These are phyloP conservation scores for Geococcyx californianus DNA, from an alignment of 2,113 vertebrate genomes.

Conservation along the genomic window DNA sequence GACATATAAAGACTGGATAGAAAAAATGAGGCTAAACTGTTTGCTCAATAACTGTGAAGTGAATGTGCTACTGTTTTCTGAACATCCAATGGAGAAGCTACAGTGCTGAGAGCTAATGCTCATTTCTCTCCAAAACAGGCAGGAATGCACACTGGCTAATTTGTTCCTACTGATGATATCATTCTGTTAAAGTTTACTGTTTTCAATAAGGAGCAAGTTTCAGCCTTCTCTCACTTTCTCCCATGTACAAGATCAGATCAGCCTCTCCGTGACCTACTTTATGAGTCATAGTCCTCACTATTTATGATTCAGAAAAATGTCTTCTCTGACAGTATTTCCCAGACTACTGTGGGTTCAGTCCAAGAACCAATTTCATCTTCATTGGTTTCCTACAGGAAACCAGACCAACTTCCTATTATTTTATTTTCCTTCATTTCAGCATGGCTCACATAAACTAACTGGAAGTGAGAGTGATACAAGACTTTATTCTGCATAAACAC, in stretches of 20 bases:
- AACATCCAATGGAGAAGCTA: not conserved
- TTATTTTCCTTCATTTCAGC: slow-evolving; percentile 82
- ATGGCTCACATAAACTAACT: slow-evolving; percentile 77
- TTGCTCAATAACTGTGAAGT: not conserved
- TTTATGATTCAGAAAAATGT: slow-evolving; percentile 80
- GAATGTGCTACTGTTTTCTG: slow-evolving; percentile 56
- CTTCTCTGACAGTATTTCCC: slow-evolving; percentile 78
- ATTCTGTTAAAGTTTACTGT: slow-evolving; percentile 43
- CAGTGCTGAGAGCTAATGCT: not conserved
- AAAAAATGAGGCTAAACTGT: not conserved
- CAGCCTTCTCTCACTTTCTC: slow-evolving; percentile 71
- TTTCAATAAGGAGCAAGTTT: slow-evolving; percentile 65
- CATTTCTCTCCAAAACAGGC: slow-evolving; percentile 40
- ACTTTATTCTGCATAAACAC: slow-evolving; percentile 57
- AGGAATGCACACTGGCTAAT: slow-evolving; percentile 43
- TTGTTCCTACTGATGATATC: slow-evolving; percentile 72
- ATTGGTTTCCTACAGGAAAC: slow-evolving; percentile 84
- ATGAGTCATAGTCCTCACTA: slow-evolving; percentile 77
- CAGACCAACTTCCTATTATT: slow-evolving; percentile 84
- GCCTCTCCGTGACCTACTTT: slow-evolving; percentile 72
- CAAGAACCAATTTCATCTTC: slow-evolving; percentile 83
- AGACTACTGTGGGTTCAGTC: slow-evolving; percentile 76
- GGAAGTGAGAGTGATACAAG: slow-evolving; percentile 75
- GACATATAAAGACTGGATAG: not conserved
- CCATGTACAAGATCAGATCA: slow-evolving; percentile 67